Base-by-base conservation (phyloP, 2,113 vertebrate species). In the Aspiorhynchus laticeps region DNA sequence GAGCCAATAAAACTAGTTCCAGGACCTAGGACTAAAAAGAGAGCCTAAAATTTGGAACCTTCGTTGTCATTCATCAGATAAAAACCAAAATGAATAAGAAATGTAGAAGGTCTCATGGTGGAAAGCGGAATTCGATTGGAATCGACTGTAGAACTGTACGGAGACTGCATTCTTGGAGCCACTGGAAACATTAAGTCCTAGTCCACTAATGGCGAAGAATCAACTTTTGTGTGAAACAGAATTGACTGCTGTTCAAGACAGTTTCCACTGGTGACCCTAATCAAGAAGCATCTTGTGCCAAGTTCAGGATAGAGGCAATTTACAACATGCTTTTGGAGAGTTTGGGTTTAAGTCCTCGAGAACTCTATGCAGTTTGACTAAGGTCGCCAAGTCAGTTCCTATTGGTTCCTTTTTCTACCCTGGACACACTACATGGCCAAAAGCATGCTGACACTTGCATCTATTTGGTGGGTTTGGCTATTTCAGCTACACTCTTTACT, bases 51-150 rank as follows among this genome's bases (percentile, higher is more conserved):
- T 92, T 88, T 89, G 90, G 90, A 91, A 83, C 74, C 89, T 94
- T 91, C 91, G 63, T 88, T 91, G 90, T 93, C 92, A 91, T 91
- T 93, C 88, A 86, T 91, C 91, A 90, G 93, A 91, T 80, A 91
- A 82, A 63, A 88, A 71, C 1, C 38, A 31, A 73, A 80, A 56
- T 74, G 88, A 83, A 83, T 83, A 85, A 89, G 9, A 61, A n/a
- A 83, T 41, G 76, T 67, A 51, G 80, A 33, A 11, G 36, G 69
- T 71, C 33, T 36, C 78, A n/a, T 31, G 69, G 85, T 80, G 53
- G 61, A 59, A 84, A 83, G 41, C 46, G 84, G 85, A 83, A 83
- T 87, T 79, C 43, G 75, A 63, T 81, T 43, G 73, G 82, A 89
- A 81, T 88, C 81, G 51, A 80, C 53, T 86, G 21, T 85, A 80